Conservation (phyloP, 2,888 invertebrate species). For the Stenodema calcarata region DNA sequence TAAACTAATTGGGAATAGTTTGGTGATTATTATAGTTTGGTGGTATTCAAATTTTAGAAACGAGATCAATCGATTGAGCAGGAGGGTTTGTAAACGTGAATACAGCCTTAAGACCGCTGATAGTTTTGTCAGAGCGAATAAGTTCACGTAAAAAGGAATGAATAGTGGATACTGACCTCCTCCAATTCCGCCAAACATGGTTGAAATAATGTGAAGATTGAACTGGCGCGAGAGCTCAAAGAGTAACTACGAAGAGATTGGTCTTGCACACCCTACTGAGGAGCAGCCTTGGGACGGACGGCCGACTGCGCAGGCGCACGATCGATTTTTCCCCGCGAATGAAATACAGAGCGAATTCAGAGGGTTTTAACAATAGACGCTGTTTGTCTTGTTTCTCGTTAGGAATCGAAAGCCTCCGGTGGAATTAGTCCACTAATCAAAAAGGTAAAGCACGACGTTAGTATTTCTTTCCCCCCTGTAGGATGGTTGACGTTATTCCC, state of each 20-base stretch:
- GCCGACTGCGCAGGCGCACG: constrained; percentile 17
- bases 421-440: not conserved
- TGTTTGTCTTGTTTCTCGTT: not conserved
- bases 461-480: not conserved
- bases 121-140: not conserved
- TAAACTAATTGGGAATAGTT: no score
- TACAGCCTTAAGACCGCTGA: not conserved
- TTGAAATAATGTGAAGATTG: not conserved
- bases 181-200: constrained; percentile 45
- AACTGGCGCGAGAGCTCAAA: constrained; percentile 18
- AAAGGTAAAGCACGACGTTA: not conserved
- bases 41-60: no score
- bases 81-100: not conserved
- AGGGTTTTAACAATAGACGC: constrained; percentile 22
- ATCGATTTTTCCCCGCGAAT: constrained; percentile 34
- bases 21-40: no score
- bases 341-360: constrained; percentile 28
- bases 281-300: constrained; percentile 12
- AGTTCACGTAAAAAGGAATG: not conserved
- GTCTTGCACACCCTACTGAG: constrained; percentile 35
- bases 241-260: constrained; percentile 18
- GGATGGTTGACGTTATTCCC: not conserved
- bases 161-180: constrained; percentile 23
- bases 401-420: not conserved
- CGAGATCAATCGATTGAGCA: not conserved